Evolutionary conservation across 2,888 invertebrate species (phyloP).

Genomic region (Stratiomys singularior): DNA sequence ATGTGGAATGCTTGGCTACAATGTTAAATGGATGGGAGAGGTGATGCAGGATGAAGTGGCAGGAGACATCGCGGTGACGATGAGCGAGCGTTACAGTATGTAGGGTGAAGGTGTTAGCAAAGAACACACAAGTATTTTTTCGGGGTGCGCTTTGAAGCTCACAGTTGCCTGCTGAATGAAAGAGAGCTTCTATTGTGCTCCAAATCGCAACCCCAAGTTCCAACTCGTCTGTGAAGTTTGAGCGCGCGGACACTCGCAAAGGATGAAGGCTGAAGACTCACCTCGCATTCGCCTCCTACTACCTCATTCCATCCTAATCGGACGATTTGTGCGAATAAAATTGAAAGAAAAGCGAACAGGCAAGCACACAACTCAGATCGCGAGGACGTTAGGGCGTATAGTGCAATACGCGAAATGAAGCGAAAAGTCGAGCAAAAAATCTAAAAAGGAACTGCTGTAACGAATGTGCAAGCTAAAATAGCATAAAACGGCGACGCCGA

Average conservation of each 20-base stretch:
- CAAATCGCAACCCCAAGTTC: conserved; percentile 38
- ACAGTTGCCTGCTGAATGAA: conserved; percentile 31
- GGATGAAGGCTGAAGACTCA: conserved; percentile 34
- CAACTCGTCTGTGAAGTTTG: conserved; percentile 13
- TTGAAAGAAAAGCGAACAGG: conserved; percentile 38
- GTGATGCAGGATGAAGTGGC: too few relatives aligned
- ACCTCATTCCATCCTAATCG: conserved; percentile 9
- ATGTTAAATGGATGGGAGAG: background rate
- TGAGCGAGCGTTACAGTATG: conserved; percentile 22
- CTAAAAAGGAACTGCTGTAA: conserved; percentile 46
- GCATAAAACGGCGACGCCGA: conserved; percentile 48
- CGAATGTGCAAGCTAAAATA: conserved; percentile 49
- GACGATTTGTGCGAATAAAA: conserved; percentile 44
- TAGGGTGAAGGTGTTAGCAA: conserved; percentile 34
- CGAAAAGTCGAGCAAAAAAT: conserved; percentile 48
- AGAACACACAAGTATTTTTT: conserved; percentile 37
- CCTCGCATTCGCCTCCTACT: background rate
- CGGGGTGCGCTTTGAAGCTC: conserved; percentile 40
- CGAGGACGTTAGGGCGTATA: conserved; percentile 33
- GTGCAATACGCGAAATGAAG: conserved; percentile 50
- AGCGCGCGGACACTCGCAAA: conserved; percentile 35
- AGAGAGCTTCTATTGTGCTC: conserved; percentile 40
- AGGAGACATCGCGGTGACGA: conserved; percentile 23
- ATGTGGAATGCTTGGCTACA: background rate
- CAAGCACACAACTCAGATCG: conserved; percentile 37